Percentiles rank a stretch among this genome's conserved stretches.
Evolutionary conservation across 1,140 invertebrate species (phyloP).

Genomic region (Zophobas morio): DNA sequence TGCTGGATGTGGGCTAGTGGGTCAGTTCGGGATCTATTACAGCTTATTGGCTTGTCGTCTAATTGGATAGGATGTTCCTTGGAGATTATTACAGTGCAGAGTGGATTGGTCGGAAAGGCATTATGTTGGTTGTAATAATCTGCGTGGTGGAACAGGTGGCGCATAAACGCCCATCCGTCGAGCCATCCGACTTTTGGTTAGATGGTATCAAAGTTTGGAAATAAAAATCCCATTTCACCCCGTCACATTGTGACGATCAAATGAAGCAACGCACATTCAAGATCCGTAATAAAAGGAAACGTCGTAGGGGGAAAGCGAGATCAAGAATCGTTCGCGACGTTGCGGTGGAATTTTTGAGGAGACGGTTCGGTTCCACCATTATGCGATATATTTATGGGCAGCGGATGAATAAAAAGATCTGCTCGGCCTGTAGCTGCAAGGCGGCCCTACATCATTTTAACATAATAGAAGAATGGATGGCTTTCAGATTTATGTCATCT

Average conservation of each 20-base stretch:
- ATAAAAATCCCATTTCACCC: slow-evolving; percentile 27
- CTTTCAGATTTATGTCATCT: slow-evolving; percentile 66
- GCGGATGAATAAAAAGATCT: slow-evolving; percentile 61
- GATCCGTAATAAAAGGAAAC: slow-evolving; percentile 41
- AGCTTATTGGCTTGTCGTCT: slow-evolving; percentile 15
- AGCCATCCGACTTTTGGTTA: slow-evolving; percentile 20
- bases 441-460: slow-evolving; percentile 64
- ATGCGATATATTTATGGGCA: slow-evolving; percentile 60
- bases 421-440: slow-evolving; percentile 54
- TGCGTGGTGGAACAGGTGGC: slow-evolving; percentile 43
- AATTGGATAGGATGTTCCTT: slow-evolving; percentile 28
- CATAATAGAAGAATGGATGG: slow-evolving; percentile 66
- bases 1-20: slow-evolving; percentile 7
- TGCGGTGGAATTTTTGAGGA: slow-evolving; percentile 46
- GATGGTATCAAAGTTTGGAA: slow-evolving; percentile 44
- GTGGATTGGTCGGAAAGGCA: slow-evolving; percentile 39
- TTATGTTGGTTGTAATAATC: slow-evolving; percentile 32
- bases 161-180: slow-evolving; percentile 29
- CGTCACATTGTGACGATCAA: slow-evolving; percentile 41
- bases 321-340: slow-evolving; percentile 36
- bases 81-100: slow-evolving; percentile 16
- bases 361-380: slow-evolving; percentile 58
- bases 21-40: slow-evolving; percentile 10
- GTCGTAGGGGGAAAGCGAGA: slow-evolving; percentile 27
- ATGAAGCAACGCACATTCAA: slow-evolving; percentile 35